Evolutionary conservation across 2,888 invertebrate species (phyloP), one percentile per base, ranked within the genome.

Genomic region (Nomada flava): DNA sequence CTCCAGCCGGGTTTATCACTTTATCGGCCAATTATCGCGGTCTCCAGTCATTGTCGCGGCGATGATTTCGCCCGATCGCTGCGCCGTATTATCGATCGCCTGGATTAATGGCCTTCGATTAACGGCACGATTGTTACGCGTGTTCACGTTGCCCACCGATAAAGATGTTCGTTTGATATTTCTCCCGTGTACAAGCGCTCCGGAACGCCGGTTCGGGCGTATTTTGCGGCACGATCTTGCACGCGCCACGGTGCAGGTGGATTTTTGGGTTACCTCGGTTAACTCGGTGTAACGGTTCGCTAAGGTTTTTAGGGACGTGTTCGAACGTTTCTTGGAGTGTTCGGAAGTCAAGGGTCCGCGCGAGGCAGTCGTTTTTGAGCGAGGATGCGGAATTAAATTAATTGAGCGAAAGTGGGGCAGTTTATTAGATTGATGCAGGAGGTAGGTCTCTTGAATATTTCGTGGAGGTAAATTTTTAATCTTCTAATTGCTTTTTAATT

Each of bases 1-100:
- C 86, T 80, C 75, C 72, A 23, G 36, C 64, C 20, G 53, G 69
- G 65, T 80, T 86, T 86, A 86, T 86, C 86, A 76, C 64, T 57
- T 79, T 79, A 83, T 82, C 79, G 77, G 53, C 60, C 74, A 74
- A 86, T 87, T 80, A 82, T 76, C 79, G 71, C 18, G 53, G 59
- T 62, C 72, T 59, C 50, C 15, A 55, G 62, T 74, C 76, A 64
- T 76, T 64, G 78, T 60, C 23, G 75, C 42, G 60, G 11, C 53
- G 52, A 74, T 71, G 71, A 78, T 65, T 75, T 69, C 60, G 53
- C 15, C 44, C 63, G 53, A 20, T 63, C 23, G 15, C 47, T 0
- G 23, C 13, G n/a, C 13, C n/a, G 53, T 29, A 47, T 74, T 71
- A 77, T 55, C 47, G 70, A 75, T 71, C 26, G 57, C 44, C 0